These are phyloP conservation scores for Linurgus olivaceus DNA, from an alignment of 2,797 vertebrate species.

Conservation along the genomic window DNA sequence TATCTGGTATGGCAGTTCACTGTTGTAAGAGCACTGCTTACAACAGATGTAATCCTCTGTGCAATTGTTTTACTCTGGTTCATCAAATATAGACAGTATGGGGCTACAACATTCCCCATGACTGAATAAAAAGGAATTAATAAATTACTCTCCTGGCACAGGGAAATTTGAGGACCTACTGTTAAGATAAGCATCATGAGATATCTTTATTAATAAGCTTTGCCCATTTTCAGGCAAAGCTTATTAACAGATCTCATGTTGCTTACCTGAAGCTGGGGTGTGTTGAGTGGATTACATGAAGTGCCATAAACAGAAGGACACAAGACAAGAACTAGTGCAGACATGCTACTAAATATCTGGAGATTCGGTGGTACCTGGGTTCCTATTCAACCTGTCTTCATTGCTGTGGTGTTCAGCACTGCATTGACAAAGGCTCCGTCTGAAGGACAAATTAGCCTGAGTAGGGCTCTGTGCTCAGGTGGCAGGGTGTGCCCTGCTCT, in stretches of 20 bases:
- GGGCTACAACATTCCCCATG: background rate
- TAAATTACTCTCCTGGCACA: background rate
- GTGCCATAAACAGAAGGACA: background rate
- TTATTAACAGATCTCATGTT: background rate
- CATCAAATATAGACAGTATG: background rate
- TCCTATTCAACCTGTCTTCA: background rate
- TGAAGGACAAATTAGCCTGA: background rate
- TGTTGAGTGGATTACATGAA: background rate
- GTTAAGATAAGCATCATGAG: background rate
- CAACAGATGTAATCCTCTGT: background rate
- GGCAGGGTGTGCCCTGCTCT: background rate
- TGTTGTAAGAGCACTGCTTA: background rate
- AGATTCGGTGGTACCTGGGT: background rate
- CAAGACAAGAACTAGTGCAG: background rate
- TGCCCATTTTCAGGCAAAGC: background rate
- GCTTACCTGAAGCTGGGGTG: background rate
- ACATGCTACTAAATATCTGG: background rate
- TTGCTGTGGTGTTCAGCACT: background rate
- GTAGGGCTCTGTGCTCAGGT: background rate
- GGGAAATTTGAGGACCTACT: background rate
- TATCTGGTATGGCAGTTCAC: background rate
- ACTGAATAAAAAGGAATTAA: background rate
- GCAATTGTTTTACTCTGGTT: background rate
- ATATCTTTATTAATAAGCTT: too few species aligned
- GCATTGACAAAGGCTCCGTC: background rate